A percentile compares a stretch with the other conserved stretches of the same genome.
These are phyloP conservation scores for Ametastegia equiseti DNA, from an alignment of 2,888 invertebrate genomes.

Conservation along the genomic window DNA sequence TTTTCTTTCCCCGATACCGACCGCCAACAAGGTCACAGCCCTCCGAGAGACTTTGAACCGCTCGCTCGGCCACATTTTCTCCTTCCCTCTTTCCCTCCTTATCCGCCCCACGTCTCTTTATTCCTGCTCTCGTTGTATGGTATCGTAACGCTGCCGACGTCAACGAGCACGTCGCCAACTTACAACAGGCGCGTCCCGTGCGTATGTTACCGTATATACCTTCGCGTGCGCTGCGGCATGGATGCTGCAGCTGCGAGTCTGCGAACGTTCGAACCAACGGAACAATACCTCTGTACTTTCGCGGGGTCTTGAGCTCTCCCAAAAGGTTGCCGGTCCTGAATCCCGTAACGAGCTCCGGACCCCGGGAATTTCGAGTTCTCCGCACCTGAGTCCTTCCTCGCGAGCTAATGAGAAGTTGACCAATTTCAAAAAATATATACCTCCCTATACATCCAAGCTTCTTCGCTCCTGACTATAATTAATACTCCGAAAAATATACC, in stretches of 20 bases:
- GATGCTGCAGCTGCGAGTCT: not conserved
- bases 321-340: not conserved
- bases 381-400: slow-evolving; percentile 27
- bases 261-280: too few relatives aligned
- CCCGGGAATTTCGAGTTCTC: not conserved
- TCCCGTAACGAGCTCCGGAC: slow-evolving; percentile 10
- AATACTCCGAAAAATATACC: too few relatives aligned
- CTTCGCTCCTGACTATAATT: too few relatives aligned
- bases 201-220: too few relatives aligned
- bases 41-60: slow-evolving; percentile 40
- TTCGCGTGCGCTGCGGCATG: not conserved
- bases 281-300: not conserved
- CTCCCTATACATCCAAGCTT: not conserved
- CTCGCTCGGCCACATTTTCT: slow-evolving; percentile 15
- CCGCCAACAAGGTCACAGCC: slow-evolving; percentile 31
- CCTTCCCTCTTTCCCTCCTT: not conserved
- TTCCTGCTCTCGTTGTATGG: too few relatives aligned
- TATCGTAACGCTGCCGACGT: too few relatives aligned
- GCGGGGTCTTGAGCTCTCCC: not conserved
- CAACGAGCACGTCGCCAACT: too few relatives aligned
- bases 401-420: too few relatives aligned
- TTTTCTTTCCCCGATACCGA: not conserved
- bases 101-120: not conserved
- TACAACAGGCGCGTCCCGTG: not conserved
- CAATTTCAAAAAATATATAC: slow-evolving; percentile 10